These are phyloP conservation scores for Bruchidius siliquastri DNA, from an alignment of 2,888 invertebrate genomes.

Conservation along the genomic window DNA sequence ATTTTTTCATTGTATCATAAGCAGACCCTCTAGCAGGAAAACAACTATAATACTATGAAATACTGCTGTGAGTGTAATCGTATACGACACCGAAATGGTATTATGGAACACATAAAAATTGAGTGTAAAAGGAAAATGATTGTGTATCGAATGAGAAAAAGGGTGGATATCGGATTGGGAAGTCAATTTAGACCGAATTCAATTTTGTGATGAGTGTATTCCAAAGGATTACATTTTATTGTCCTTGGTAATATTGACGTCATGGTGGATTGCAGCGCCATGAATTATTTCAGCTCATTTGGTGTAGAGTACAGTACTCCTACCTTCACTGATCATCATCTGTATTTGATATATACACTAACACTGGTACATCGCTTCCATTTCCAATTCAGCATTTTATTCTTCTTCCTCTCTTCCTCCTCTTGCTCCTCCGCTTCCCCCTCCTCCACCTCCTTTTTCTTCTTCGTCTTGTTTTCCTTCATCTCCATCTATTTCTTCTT, in stretches of 20 bases:
- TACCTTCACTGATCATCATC: too few relatives aligned
- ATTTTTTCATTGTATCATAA: slow-evolving; percentile 10
- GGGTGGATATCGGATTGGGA: neutral
- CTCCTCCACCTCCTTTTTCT: too few relatives aligned
- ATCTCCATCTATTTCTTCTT: too few relatives aligned
- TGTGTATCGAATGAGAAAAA: neutral
- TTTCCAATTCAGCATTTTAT: too few relatives aligned
- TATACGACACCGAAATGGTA: slow-evolving; percentile 9
- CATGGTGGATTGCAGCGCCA: neutral
- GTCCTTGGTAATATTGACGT: neutral
- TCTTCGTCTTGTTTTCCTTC: too few relatives aligned
- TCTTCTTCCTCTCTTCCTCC: too few relatives aligned
- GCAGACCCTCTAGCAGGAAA: neutral
- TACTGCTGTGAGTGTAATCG: slow-evolving; percentile 10
- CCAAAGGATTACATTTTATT: neutral
- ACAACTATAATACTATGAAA: slow-evolving; percentile 10
- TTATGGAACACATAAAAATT: slow-evolving; percentile 11
- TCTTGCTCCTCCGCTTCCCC: too few relatives aligned
- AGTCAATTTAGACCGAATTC: neutral
- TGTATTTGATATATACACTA: too few relatives aligned
- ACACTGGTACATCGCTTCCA: too few relatives aligned
- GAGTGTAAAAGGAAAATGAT: slow-evolving; percentile 9
- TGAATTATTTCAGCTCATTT: too few relatives aligned
- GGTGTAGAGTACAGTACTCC: too few relatives aligned
- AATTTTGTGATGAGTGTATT: neutral